These are phyloP conservation scores for Tarsius wallacei DNA, from an alignment of 2,797 vertebrate species.

Conservation along the genomic window DNA sequence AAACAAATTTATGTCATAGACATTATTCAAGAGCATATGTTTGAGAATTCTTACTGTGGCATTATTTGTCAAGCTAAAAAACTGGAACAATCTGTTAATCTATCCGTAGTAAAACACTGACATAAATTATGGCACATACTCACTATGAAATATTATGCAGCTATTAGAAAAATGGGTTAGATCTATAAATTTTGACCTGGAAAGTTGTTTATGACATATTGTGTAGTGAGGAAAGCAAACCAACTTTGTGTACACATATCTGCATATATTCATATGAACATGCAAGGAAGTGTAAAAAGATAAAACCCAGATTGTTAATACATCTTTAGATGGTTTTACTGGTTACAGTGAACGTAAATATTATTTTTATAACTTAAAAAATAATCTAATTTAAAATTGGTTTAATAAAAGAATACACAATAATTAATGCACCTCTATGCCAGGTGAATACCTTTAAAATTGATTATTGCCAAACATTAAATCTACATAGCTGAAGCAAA, in stretches of 20 bases:
- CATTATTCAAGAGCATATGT: conserved; percentile 30
- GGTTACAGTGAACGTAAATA: background rate
- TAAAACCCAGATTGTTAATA: conserved; percentile 5
- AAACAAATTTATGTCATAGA: background rate
- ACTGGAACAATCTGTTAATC: conserved; percentile 14
- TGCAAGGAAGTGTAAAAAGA: conserved; percentile 1
- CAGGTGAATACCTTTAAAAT: background rate
- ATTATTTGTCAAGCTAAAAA: conserved; percentile 58
- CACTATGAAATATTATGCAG: background rate
- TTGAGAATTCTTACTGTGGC: conserved; percentile 29
- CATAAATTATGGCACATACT: conserved; percentile 33
- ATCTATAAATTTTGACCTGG: background rate
- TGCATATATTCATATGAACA: background rate
- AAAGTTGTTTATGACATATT: conserved; percentile 19
- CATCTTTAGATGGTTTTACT: conserved; percentile 33
- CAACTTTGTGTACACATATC: background rate
- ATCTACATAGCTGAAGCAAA: background rate
- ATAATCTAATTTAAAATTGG: conserved; percentile 42
- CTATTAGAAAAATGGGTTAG: conserved; percentile 15
- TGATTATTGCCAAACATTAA: conserved; percentile 14
- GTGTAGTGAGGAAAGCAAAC: conserved; percentile 27
- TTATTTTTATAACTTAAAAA: conserved; percentile 20
- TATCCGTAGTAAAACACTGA: background rate
- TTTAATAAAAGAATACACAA: conserved; percentile 57
- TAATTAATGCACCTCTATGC: background rate